These are phyloP conservation scores for Psittacula echo DNA, from an alignment of 2,797 vertebrate species.

Conservation along the genomic window DNA sequence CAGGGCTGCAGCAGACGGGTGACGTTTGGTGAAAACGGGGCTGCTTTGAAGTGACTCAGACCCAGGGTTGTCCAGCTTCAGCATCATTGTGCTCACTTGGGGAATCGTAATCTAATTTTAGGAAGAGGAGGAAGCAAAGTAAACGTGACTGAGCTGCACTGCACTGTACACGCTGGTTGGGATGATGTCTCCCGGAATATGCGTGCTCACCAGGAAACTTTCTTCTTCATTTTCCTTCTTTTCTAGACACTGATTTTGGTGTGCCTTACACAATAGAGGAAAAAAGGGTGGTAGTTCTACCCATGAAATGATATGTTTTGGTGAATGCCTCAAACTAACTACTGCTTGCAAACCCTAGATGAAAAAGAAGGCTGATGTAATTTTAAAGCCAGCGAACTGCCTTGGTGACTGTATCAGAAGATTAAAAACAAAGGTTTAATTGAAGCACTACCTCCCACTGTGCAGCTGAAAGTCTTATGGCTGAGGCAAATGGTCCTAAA, in stretches of 20 bases:
- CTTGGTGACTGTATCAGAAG: slow-evolving; percentile 73
- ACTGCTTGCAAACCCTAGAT: slow-evolving; percentile 22
- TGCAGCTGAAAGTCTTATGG: slow-evolving; percentile 78
- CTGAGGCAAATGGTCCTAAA: slow-evolving; percentile 78
- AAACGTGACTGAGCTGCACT: neutral
- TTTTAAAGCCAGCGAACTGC: slow-evolving; percentile 80
- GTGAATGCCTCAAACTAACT: slow-evolving; percentile 23
- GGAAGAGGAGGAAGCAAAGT: slow-evolving; percentile 31
- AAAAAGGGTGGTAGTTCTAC: neutral
- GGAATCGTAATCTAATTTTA: slow-evolving; percentile 37
- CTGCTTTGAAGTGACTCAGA: slow-evolving; percentile 41
- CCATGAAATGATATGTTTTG: slow-evolving; percentile 15
- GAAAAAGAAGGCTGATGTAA: slow-evolving; percentile 74
- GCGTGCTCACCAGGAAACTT: neutral
- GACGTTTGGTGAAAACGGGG: neutral
- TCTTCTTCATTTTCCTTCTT: neutral
- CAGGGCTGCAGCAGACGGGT: neutral
- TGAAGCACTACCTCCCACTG: slow-evolving; percentile 85
- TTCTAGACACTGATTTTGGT: neutral
- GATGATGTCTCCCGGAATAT: fast-evolving
- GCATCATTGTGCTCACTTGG: neutral
- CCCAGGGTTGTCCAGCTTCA: neutral
- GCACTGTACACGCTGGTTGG: neutral
- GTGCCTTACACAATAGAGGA: neutral
- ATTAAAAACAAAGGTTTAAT: slow-evolving; percentile 85